phyloP scores from a whole-genome alignment of 2,113 vertebrate species.

The Microtus pennsylvanicus region DNA sequence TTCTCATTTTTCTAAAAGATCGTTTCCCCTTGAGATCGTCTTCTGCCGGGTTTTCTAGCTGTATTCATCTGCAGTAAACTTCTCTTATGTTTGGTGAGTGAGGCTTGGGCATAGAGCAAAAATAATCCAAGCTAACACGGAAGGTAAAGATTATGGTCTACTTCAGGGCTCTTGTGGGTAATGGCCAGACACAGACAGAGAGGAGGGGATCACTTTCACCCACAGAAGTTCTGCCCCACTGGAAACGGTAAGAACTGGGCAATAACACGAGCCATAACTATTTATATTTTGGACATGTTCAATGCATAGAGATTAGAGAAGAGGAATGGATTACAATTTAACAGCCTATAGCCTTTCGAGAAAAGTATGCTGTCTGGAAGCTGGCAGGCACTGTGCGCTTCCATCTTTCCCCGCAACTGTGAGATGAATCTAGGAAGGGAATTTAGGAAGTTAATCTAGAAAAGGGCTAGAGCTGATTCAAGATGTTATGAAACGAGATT shows the following conservation, averaged over 20 bases:
- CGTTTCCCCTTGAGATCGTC: slow-evolving; percentile 12
- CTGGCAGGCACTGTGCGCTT: slow-evolving; percentile 9
- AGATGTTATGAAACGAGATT: slow-evolving; percentile 18
- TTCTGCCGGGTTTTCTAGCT: slow-evolving; percentile 7
- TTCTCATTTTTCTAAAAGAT: slow-evolving; percentile 1
- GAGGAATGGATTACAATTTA: slow-evolving; percentile 77
- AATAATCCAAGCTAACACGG: slow-evolving; percentile 62
- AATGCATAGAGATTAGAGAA: slow-evolving; percentile 77
- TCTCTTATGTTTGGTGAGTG: slow-evolving; percentile 58
- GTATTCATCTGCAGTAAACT: slow-evolving; percentile 60
- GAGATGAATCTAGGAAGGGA: slow-evolving; percentile 30
- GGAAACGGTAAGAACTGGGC: slow-evolving; percentile 67
- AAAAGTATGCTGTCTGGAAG: slow-evolving; percentile 68
- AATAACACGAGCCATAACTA: slow-evolving; percentile 78
- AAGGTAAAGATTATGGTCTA: slow-evolving; percentile 50
- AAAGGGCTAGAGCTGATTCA: slow-evolving; percentile 46
- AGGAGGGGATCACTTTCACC: slow-evolving; percentile 67
- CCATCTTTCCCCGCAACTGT: slow-evolving; percentile 38
- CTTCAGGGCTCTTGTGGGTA: slow-evolving; percentile 34
- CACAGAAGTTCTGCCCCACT: slow-evolving; percentile 70
- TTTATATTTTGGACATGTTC: slow-evolving; percentile 77
- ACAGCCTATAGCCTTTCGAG: slow-evolving; percentile 72
- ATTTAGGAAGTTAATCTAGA: slow-evolving; percentile 62
- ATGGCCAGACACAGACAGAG: slow-evolving; percentile 48
- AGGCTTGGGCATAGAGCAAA: slow-evolving; percentile 42